These are phyloP conservation scores for Pseudolycoriella hygida DNA, from an alignment of 2,888 invertebrate species.

Conservation along the genomic window DNA sequence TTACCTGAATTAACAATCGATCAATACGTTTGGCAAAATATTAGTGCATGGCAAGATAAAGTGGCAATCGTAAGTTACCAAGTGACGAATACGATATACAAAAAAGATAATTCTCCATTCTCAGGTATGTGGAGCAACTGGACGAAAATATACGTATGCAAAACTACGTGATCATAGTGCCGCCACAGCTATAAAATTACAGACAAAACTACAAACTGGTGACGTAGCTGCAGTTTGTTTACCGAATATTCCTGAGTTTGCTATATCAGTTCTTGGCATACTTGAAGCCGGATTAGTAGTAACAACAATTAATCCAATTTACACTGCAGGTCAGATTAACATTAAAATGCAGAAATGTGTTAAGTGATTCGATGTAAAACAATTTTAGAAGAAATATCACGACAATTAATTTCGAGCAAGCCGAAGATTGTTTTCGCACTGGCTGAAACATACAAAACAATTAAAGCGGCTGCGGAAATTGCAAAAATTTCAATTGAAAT, in stretches of 20 bases:
- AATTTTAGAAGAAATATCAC: constrained; percentile 48
- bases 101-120: too few relatives aligned
- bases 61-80: constrained; percentile 40
- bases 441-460: too few relatives aligned
- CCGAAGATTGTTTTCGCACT: too few relatives aligned
- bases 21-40: constrained; percentile 42
- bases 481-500: too few relatives aligned
- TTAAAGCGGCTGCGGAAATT: too few relatives aligned
- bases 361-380: not conserved
- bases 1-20: constrained; percentile 36
- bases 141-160: constrained; percentile 52
- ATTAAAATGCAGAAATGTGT: not conserved
- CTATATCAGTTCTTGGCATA: too few relatives aligned
- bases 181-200: constrained; percentile 46
- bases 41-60: constrained; percentile 20
- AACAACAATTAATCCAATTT: too few relatives aligned
- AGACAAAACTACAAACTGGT: constrained; percentile 42
- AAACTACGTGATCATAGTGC: constrained; percentile 44
- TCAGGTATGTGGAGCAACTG: constrained; percentile 39
- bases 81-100: too few relatives aligned
- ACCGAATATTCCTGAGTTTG: constrained; percentile 44
- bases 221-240: constrained; percentile 52
- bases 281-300: too few relatives aligned
- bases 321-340: too few relatives aligned
- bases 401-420: too few relatives aligned